Evolutionary conservation across 2,888 invertebrate species (phyloP), one percentile per base, ranked within the genome.

Genomic region (Antitype chi): DNA sequence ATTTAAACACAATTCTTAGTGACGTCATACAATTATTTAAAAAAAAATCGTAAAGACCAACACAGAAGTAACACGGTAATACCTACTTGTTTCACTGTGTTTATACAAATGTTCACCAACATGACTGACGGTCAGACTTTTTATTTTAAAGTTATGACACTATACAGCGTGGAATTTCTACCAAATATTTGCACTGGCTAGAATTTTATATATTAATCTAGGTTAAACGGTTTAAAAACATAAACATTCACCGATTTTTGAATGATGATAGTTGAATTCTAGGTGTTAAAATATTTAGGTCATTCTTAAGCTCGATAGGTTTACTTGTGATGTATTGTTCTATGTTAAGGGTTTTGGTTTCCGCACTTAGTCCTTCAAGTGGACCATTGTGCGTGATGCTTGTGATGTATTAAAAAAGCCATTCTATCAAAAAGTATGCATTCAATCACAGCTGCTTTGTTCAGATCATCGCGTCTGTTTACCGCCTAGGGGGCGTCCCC

Each of bases 71-170:
- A 69, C 60, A 72, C 59, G 20, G 70, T 68, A 74, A 59, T 66
- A 85, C 63, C 47, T 66, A 57, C 23, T 49, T 57, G 55, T 69
- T 55, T 20, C 28, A 57, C 28, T 23, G 11, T 84, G 78, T 85
- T 87, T 87, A 85, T 76, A 78, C 78, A 85, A 76, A 76, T 85
- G 87, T 68, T 49, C 53, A 11, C 17, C 47, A 17, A 70, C 28
- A 72, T 68, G 74, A 84, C 62, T 64, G 77, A 49, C 76, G 67
- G 70, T 57, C 73, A 28, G 53, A 32, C 62, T 55, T 78, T 79
- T 73, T 74, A 74, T 81, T 70, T 72, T 69, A 62, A 53, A 68
- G 28, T 76, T 81, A 75, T 85, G 76, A 81, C 76, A 81, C 49
- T 66, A 71, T 66, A 76, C 57, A 66, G 38, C 53, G 68, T 74